Percentiles rank a stretch among this genome's conserved stretches.
These are phyloP conservation scores for Amphiprion percula DNA, from an alignment of 2,113 vertebrate genomes.

Conservation along the genomic window DNA sequence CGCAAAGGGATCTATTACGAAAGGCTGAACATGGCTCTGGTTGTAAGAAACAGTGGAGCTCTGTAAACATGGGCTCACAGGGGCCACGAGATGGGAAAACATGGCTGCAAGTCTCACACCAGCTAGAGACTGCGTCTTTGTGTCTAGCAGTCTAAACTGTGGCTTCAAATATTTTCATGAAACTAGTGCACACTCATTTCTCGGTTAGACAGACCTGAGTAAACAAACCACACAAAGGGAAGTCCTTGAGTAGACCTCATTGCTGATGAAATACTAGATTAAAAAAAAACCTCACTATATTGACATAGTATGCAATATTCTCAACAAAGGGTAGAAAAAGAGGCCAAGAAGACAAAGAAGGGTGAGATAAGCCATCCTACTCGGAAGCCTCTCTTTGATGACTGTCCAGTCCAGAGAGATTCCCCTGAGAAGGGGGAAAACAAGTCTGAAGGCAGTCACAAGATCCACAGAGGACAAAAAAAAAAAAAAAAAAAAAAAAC, in stretches of 20 bases:
- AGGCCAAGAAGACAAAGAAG: constrained; percentile 39
- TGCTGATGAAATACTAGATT: constrained; percentile 19
- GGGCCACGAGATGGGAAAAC: constrained; percentile 59
- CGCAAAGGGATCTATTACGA: constrained; percentile 57
- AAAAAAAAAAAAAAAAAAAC: constrained; percentile 68
- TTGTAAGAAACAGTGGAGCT: constrained; percentile 68
- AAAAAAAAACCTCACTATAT: constrained; percentile 17
- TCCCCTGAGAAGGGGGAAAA: constrained; percentile 61
- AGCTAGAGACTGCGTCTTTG: constrained; percentile 33
- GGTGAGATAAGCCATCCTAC: constrained; percentile 47
- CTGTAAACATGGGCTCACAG: constrained; percentile 58
- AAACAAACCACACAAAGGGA: constrained; percentile 27
- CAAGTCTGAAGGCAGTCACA: constrained; percentile 64
- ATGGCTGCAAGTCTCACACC: constrained; percentile 44
- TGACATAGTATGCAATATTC: constrained; percentile 27
- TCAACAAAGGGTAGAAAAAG: constrained; percentile 40
- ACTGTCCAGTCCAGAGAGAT: constrained; percentile 46
- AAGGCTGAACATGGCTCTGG: constrained; percentile 60
- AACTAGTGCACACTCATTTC: constrained; percentile 23
- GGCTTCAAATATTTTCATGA: constrained; percentile 42
- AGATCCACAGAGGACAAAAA: constrained; percentile 60
- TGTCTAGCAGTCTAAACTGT: constrained; percentile 39
- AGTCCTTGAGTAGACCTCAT: constrained; percentile 5
- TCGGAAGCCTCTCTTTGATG: constrained; percentile 61
- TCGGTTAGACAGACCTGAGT: constrained; percentile 16